Conservation (phyloP, 1,140 invertebrate genomes). For the Homalodisca vitripennis region DNA sequence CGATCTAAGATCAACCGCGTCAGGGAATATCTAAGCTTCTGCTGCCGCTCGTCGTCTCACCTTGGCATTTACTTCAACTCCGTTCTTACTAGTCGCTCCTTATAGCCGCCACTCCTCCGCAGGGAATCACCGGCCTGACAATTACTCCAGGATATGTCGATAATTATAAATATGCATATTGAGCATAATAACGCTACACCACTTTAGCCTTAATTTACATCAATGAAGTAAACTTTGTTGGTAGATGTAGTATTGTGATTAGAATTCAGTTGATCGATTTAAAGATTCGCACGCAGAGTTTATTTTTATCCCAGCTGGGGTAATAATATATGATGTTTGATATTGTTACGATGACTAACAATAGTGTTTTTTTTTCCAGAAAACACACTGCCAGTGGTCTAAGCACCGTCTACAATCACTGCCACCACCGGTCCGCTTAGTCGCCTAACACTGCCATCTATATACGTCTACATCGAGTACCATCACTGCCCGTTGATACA, state of each 20-base stretch:
- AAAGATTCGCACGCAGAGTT: no score
- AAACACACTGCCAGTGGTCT: conserved; percentile 21
- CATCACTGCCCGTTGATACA: conserved; percentile 4
- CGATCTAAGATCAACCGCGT: not conserved
- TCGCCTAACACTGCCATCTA: conserved; percentile 18
- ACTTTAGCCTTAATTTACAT: no score
- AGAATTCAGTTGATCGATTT: no score
- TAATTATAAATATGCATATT: no score
- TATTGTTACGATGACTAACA: not conserved
- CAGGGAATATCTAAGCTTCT: conserved; percentile 21
- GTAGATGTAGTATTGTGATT: no score
- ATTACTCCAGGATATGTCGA: no score
- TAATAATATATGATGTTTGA: no score
- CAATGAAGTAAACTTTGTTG: no score
- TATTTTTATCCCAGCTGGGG: no score
- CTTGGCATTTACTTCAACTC: conserved; percentile 24
- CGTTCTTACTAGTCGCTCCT: not conserved
- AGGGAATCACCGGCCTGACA: no score
- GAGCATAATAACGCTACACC: no score
- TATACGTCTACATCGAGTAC: not conserved
- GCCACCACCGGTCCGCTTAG: conserved; percentile 11
- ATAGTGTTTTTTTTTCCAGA: conserved; percentile 6
- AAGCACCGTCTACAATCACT: conserved; percentile 15
- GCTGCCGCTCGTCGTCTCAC: not conserved
- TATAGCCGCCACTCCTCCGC: not conserved